Conservation (phyloP, 2,113 vertebrate species). For the Sarotherodon lohbergeri region DNA sequence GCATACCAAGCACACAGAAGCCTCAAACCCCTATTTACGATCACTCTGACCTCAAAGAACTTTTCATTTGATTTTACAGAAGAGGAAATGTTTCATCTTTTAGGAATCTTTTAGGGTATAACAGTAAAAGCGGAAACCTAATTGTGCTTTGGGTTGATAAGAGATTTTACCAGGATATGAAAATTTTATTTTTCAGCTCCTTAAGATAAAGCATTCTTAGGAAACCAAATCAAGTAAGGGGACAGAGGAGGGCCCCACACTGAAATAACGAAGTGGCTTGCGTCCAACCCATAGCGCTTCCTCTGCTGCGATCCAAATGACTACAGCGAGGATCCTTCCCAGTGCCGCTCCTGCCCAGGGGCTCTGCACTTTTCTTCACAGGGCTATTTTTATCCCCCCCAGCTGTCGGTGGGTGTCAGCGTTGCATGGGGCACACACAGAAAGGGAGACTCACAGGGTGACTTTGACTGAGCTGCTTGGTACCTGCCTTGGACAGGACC, state of each 20-base stretch:
- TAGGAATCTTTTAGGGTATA: not conserved
- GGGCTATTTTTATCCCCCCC: constrained; percentile 67
- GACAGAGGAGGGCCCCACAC: not conserved
- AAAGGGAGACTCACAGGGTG: constrained; percentile 60
- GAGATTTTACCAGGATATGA: not conserved
- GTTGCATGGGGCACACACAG: constrained; percentile 22
- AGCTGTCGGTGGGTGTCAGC: constrained; percentile 72
- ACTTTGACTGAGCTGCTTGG: constrained; percentile 57
- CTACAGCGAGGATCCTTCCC: constrained; percentile 10
- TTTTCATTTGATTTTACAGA: not conserved
- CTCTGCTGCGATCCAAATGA: not conserved
- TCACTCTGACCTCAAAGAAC: not conserved
- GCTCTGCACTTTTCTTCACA: constrained; percentile 45
- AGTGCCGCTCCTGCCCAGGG: constrained; percentile 7
- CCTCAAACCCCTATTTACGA: not conserved
- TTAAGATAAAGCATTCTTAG: not conserved
- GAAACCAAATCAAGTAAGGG: not conserved
- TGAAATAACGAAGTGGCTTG: not conserved
- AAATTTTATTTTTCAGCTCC: not conserved
- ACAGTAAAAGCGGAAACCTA: not conserved
- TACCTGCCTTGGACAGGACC: constrained; percentile 3
- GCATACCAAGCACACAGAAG: not conserved
- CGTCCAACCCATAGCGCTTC: not conserved
- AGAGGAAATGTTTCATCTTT: not conserved
- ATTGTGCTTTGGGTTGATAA: not conserved